Conservation (phyloP, 2,113 vertebrate species). For the Polypterus bichir region DNA sequence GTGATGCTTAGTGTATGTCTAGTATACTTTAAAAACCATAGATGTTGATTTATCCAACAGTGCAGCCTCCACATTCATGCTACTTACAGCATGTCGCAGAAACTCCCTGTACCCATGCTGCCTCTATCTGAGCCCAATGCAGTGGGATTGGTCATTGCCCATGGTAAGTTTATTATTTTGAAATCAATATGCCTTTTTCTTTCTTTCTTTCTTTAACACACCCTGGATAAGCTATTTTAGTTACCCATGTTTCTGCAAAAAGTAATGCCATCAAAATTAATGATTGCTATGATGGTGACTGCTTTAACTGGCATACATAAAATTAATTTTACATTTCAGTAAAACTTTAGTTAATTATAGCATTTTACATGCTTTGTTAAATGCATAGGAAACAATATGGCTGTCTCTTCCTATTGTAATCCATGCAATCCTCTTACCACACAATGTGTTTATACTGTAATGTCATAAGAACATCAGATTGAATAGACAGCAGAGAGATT, state of each 20-base stretch:
- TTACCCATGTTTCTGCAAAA: background rate
- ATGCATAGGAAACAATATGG: background rate
- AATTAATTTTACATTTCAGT: background rate
- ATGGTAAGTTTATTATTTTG: conserved; percentile 48
- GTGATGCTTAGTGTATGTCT: no score
- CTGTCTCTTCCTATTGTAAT: no score
- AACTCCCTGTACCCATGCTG: conserved; percentile 76
- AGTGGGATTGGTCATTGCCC: conserved; percentile 79
- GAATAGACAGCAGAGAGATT: no score
- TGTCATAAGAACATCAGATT: no score
- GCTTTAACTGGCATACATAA: no score
- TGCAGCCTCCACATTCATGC: conserved; percentile 87
- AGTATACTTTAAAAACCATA: no score
- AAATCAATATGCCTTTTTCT: background rate
- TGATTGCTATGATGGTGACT: no score
- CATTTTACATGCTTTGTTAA: background rate
- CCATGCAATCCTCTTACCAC: no score
- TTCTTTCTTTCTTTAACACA: background rate
- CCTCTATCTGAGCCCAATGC: conserved; percentile 79
- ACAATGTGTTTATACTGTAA: no score
- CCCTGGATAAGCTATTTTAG: background rate
- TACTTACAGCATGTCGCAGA: conserved; percentile 79
- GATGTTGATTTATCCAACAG: conserved; percentile 37
- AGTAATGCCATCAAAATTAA: background rate
- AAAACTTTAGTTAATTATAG: no score